Conservation (phyloP, 1,140 invertebrate species). For the Pseudomyrmex cubaensis region DNA sequence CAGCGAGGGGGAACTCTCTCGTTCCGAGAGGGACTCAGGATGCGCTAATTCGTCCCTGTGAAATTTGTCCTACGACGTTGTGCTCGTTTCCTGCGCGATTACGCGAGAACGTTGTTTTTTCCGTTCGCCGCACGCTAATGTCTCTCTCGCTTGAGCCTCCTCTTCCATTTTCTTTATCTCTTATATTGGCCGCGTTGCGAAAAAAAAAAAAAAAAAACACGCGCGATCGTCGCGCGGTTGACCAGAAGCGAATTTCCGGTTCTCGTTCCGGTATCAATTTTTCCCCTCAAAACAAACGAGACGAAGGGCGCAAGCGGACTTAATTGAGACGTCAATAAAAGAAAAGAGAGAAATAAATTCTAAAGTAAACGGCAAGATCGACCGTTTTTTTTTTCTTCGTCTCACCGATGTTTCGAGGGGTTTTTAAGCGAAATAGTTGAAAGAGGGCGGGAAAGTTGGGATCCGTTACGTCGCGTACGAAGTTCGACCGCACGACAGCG, state of each 20-base stretch:
- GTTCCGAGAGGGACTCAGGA: slow-evolving; percentile 66
- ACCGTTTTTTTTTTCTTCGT: no score
- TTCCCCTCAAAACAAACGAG: no score
- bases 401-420: neutral
- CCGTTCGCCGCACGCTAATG: slow-evolving; percentile 37
- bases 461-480: slow-evolving; percentile 17
- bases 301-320: no score
- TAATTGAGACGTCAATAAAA: no score
- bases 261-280: neutral
- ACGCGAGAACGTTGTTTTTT: slow-evolving; percentile 58
- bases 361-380: neutral
- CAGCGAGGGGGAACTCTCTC: slow-evolving; percentile 3
- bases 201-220: neutral
- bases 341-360: slow-evolving; percentile 6
- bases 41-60: slow-evolving; percentile 80
- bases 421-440: slow-evolving; percentile 24
- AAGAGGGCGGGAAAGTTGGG: slow-evolving; percentile 2
- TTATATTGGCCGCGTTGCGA: neutral
- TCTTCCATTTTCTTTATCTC: slow-evolving; percentile 28
- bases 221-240: slow-evolving; percentile 9
- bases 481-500: slow-evolving; percentile 45
- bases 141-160: slow-evolving; percentile 27
- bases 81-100: slow-evolving; percentile 75
- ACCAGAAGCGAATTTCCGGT: slow-evolving; percentile 16
- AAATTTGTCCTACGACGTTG: slow-evolving; percentile 77